Evolutionary conservation across 2,797 vertebrate genomes (phyloP), one percentile per base, ranked within the genome.

Genomic region (Chaunax sp.): DNA sequence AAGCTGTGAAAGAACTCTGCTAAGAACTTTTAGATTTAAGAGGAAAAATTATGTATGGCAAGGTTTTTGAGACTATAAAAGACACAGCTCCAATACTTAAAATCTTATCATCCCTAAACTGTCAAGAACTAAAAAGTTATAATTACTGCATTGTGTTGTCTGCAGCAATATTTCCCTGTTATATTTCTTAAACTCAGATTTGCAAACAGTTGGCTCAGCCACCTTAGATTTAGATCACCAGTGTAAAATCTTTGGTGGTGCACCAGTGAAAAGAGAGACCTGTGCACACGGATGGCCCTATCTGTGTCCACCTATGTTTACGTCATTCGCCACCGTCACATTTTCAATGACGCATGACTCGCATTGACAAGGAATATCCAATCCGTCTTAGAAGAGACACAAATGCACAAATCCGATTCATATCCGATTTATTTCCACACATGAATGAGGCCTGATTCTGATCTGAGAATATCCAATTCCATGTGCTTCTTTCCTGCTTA

Each of bases 131-230:
- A 35, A 37, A 61, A 64, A 55, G 12, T 14, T 26, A 25, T 14
- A 35, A 70, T 25, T 15, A 15, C 18, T 15, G 19, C 18, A 30
- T 7, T 57, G n/a, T 25, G 16, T 60, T 69, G 5, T 41, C 23
- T 41, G 4, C 14, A 55, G 44, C 16, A n/a, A 10, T 19, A 20
- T 6, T 47, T 53, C 44, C 9, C 1, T 41, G 25, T 1, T 2
- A 46, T 33, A 13, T 46, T 37, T 30, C 72, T 41, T 22, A 28
- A 58, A 60, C 30, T 50, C n/a, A 64, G 23, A 57, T 40, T 33
- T n/a, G 25, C 4, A 64, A 49, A 66, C 6, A 63, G 10, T 65
- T 38, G 14, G 28, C 47, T 38, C 18, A 64, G 16, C 5, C 15
- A 44, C 25, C 19, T 41, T 35, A 50, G 41, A 72, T 72, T 53